These are phyloP conservation scores for Neodon shergylaensis DNA, from an alignment of 2,113 vertebrate genomes.

Conservation along the genomic window DNA sequence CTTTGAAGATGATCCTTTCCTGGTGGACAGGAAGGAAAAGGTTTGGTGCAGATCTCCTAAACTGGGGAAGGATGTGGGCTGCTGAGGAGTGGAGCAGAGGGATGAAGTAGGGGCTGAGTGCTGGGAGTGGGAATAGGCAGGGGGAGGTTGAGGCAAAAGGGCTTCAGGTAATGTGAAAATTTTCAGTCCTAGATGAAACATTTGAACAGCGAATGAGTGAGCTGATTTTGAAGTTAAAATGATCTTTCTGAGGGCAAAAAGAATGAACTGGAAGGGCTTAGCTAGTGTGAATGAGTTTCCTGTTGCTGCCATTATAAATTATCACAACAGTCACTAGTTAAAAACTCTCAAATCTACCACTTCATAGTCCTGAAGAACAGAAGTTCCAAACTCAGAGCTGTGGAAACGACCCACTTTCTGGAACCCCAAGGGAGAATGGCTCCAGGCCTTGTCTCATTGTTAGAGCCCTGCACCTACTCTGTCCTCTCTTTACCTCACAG, in stretches of 20 bases:
- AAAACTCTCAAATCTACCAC: background rate
- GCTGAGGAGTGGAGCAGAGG: background rate
- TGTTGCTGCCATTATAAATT: background rate
- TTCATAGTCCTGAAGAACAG: background rate
- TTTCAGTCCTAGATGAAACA: constrained; percentile 19
- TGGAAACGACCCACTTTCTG: background rate
- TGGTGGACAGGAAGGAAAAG: background rate
- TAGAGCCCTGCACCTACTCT: background rate
- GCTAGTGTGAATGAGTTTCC: background rate
- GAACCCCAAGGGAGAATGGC: background rate
- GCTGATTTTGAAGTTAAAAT: constrained; percentile 39
- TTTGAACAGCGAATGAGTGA: constrained; percentile 12
- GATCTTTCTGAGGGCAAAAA: background rate
- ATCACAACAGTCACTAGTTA: background rate
- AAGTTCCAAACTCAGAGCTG: background rate
- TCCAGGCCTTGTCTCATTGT: background rate
- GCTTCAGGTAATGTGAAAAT: background rate
- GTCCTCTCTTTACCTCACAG: background rate
- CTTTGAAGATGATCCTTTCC: background rate
- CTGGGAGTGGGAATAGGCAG: background rate
- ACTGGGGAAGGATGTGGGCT: background rate
- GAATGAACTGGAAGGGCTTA: background rate
- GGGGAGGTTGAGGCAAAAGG: background rate
- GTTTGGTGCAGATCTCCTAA: background rate
- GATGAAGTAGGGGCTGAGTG: background rate